Conservation (phyloP, 2,113 vertebrate genomes). For the Oplegnathus fasciatus region DNA sequence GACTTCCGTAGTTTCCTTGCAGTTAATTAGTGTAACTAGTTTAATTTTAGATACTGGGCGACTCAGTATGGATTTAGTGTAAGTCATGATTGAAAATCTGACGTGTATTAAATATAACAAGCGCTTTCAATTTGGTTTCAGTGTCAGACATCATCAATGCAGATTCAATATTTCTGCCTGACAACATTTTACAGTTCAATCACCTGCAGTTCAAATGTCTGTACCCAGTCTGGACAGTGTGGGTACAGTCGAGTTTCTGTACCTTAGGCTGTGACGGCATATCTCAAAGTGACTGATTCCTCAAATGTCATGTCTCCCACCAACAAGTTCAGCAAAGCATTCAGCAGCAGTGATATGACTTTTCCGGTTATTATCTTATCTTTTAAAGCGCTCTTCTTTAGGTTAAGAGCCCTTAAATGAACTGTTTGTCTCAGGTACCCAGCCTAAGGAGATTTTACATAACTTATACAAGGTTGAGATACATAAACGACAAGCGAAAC, state of each 20-base stretch:
- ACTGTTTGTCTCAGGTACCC: neutral
- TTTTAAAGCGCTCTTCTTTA: too few species aligned
- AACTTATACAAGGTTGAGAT: neutral
- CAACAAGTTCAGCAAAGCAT: neutral
- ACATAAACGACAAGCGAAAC: neutral
- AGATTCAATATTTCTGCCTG: too few species aligned
- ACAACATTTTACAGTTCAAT: too few species aligned
- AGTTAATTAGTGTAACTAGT: neutral
- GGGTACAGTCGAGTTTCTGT: neutral
- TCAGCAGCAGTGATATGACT: neutral
- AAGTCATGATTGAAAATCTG: too few species aligned
- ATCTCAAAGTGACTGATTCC: neutral
- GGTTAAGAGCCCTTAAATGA: neutral
- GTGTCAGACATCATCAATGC: too few species aligned
- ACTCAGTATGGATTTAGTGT: too few species aligned
- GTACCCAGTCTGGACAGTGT: neutral
- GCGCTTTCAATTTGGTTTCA: too few species aligned
- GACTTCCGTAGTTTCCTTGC: too few species aligned
- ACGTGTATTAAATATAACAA: too few species aligned
- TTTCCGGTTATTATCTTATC: neutral
- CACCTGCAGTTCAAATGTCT: neutral
- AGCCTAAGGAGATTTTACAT: neutral
- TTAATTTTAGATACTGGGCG: too few species aligned
- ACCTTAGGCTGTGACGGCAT: neutral
- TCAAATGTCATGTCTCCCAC: neutral